Percentiles rank a stretch among this genome's conserved stretches.
Conservation (phyloP, 2,113 vertebrate genomes). For the Aptenodytes forsteri region DNA sequence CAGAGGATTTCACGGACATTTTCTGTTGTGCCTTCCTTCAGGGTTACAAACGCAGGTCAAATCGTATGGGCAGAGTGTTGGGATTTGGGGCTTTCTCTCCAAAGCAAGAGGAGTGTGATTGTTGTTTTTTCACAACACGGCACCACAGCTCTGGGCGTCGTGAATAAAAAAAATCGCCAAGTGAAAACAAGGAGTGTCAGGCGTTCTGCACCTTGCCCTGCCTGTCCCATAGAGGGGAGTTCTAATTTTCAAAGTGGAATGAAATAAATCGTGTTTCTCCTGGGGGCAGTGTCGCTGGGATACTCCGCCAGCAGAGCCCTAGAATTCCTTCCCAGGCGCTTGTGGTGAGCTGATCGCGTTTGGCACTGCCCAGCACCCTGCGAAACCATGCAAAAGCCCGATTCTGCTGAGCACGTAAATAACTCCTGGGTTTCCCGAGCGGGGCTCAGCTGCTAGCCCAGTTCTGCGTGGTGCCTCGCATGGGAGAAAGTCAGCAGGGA, state of each 20-base stretch:
- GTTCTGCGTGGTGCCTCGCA: fast-evolving
- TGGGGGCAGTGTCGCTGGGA: background rate
- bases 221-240: background rate
- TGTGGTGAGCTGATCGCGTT: fast-evolving
- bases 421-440: background rate
- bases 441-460: background rate
- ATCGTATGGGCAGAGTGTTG: fast-evolving
- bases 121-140: background rate
- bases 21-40: background rate
- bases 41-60: background rate
- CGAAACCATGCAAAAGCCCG: fast-evolving
- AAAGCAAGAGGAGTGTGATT: background rate
- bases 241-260: background rate
- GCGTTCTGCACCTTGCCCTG: background rate
- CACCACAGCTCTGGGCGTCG: fast-evolving
- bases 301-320: background rate
- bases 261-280: background rate
- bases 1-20: fast-evolving
- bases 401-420: fast-evolving
- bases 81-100: background rate
- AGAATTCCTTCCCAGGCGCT: background rate
- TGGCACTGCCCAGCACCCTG: background rate
- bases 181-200: background rate
- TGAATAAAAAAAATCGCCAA: fast-evolving
- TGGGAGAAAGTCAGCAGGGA: fast-evolving